phyloP scores from a whole-genome alignment of 2,113 vertebrate species.

The Cairina moschata region DNA sequence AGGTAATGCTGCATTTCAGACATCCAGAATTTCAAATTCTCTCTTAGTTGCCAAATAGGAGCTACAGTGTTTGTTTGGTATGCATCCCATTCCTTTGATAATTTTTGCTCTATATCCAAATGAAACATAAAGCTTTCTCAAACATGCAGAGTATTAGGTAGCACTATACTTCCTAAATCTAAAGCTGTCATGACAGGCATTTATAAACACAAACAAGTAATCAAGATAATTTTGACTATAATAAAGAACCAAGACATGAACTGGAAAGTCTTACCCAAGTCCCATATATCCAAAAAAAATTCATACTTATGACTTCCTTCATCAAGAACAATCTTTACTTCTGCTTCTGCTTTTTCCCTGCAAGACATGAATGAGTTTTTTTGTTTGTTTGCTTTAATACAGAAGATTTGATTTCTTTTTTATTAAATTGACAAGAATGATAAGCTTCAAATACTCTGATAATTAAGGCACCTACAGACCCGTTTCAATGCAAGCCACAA shows the following conservation, averaged over 20 bases:
- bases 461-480: neutral
- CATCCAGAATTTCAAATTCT: constrained; percentile 81
- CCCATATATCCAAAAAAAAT: constrained; percentile 66
- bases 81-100: constrained; percentile 76
- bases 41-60: constrained; percentile 84
- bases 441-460: neutral
- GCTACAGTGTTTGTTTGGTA: constrained; percentile 78
- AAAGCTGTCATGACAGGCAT: neutral
- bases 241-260: neutral
- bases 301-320: constrained; percentile 64
- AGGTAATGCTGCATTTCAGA: constrained; percentile 38
- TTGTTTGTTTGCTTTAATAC: neutral
- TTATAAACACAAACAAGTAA: neutral
- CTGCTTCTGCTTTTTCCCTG: constrained; percentile 84
- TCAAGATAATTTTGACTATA: neutral
- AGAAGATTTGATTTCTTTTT: neutral
- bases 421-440: neutral
- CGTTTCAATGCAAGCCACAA: rapidly evolving
- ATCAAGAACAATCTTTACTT: constrained; percentile 80
- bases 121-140: constrained; percentile 61
- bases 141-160: neutral
- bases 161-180: neutral
- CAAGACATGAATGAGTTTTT: constrained; percentile 32
- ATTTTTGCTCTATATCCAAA: constrained; percentile 73
- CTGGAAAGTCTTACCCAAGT: constrained; percentile 73